Conservation (phyloP, 2,797 vertebrate species). For the Chiloscyllium punctatum region DNA sequence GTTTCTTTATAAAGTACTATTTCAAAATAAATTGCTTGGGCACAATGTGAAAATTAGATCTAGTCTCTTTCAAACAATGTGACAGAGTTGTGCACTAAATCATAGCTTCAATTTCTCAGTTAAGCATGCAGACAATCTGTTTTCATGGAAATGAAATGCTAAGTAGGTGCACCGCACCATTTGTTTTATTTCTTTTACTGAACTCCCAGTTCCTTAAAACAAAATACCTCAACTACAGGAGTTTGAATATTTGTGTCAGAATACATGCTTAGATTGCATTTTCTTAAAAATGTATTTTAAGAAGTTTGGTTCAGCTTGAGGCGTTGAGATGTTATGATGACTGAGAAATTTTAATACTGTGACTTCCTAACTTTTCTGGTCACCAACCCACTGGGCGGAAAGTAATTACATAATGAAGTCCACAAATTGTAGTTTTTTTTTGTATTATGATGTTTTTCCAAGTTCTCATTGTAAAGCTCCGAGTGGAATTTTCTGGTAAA, state of each 20-base stretch:
- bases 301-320: background rate
- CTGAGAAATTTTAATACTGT: background rate
- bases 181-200: constrained; percentile 8
- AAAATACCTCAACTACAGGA: background rate
- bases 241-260: background rate
- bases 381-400: background rate
- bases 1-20: background rate
- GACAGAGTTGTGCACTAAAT: background rate
- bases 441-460: constrained; percentile 19
- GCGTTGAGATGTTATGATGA: background rate
- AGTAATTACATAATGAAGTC: background rate
- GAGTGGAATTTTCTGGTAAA: background rate
- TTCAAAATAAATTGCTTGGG: background rate
- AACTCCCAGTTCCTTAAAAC: background rate
- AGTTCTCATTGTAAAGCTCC: constrained; percentile 5
- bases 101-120: background rate
- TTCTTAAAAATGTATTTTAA: background rate
- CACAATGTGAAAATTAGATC: background rate
- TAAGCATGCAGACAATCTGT: background rate
- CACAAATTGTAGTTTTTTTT: background rate
- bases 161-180: background rate
- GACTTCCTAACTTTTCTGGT: background rate
- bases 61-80: background rate
- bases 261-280: background rate
- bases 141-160: background rate